Evolutionary conservation across 2,888 invertebrate genomes (phyloP).

Genomic region (Temnothorax ravouxi): DNA sequence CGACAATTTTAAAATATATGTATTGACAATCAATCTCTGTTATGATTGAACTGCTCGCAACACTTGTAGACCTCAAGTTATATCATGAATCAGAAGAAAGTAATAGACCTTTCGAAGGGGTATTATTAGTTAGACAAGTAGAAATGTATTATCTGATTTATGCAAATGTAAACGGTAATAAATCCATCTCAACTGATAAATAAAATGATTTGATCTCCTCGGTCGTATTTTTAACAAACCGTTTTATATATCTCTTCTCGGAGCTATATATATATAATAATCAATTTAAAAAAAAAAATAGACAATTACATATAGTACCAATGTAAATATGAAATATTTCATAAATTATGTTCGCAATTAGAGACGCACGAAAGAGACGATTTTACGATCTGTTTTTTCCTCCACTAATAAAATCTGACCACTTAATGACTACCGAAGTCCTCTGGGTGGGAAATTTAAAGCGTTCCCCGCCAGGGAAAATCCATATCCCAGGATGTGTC

Average conservation of each 20-base stretch:
- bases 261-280: not conserved
- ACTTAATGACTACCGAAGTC: not conserved
- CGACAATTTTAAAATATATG: not conserved
- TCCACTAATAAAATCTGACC: too few relatives aligned
- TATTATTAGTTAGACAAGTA: not conserved
- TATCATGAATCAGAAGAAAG: not conserved
- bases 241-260: not conserved
- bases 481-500: conserved; percentile 3
- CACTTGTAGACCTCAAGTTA: not conserved
- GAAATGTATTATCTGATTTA: not conserved
- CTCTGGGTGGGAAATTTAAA: not conserved
- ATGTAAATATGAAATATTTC: not conserved
- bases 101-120: not conserved
- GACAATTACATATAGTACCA: not conserved
- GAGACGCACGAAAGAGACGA: not conserved
- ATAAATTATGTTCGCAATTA: conserved; percentile 11
- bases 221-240: not conserved
- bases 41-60: not conserved
- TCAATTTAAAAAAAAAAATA: conserved; percentile 4
- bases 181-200: not conserved
- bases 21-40: not conserved
- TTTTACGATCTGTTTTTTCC: not conserved
- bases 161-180: not conserved
- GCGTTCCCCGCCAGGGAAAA: conserved; percentile 10
- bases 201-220: conserved; percentile 14